A percentile compares a stretch with the other conserved stretches of the same genome.
Conservation (phyloP, 2,888 invertebrate species). For the Cabera pusaria region DNA sequence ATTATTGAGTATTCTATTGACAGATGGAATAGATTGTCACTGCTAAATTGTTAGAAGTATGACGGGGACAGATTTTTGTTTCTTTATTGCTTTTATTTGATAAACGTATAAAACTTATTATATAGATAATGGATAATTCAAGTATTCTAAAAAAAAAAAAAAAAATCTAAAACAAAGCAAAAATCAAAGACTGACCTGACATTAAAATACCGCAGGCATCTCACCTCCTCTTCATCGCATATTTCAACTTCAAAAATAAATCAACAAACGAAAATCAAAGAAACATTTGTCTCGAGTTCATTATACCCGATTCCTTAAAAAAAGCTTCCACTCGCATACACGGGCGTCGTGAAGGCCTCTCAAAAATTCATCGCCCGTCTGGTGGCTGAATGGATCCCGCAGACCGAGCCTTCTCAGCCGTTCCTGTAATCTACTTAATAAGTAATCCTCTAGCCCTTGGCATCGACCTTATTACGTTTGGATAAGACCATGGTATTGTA, state of each 20-base stretch:
- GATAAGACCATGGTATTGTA: conserved; percentile 41
- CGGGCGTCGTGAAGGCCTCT: conserved; percentile 69
- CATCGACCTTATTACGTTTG: conserved; percentile 37
- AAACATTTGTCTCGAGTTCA: conserved; percentile 48
- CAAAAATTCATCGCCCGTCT: conserved; percentile 83
- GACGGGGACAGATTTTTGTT: too few species aligned
- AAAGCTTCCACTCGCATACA: conserved; percentile 66
- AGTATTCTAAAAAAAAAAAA: too few species aligned
- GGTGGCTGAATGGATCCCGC: conserved; percentile 64
- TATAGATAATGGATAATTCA: too few species aligned
- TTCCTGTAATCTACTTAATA: conserved; percentile 72
- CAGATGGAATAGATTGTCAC: too few species aligned
- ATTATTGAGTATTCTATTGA: too few species aligned
- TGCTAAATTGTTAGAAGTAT: too few species aligned
- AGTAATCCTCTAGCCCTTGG: conserved; percentile 57
- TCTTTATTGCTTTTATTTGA: too few species aligned
- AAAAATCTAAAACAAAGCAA: too few species aligned
- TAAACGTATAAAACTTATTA: too few species aligned
- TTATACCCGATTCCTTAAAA: conserved; percentile 70
- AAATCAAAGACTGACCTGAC: too few species aligned
- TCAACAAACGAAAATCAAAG: conserved; percentile 14
- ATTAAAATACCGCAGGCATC: too few species aligned
- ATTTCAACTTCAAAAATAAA: conserved; percentile 5
- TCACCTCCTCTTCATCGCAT: too few species aligned
- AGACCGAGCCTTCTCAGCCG: conserved; percentile 47